Evolutionary conservation across 2,888 invertebrate genomes (phyloP), one percentile per base, ranked within the genome.

Genomic region (Lithosia quadra): DNA sequence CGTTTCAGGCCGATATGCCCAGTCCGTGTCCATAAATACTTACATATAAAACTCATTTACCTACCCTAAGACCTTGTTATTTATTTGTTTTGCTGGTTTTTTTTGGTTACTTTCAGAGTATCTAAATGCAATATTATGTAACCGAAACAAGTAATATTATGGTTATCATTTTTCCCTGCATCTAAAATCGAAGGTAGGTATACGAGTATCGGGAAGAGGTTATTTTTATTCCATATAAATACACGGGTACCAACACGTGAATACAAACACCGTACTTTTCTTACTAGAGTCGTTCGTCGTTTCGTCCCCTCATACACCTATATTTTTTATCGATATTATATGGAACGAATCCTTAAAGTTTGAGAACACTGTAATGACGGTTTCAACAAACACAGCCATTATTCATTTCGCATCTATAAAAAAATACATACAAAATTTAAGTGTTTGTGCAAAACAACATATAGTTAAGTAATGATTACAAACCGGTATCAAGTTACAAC

Each of bases 351-450:
- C 79, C 81, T 83, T 76, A 74, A 82, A 88, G 86, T 87, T 86
- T 77, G 76, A 80, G 80, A 88, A 85, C 84, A 86, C 87, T 86
- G 86, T 80, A 78, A 80, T 82, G 28, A 83, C 78, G 82, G 81
- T 81, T 68, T 80, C 78, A 79, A 90, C 90, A 91, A 91, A 90
- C 91, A 90, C 76, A 84, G 69, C 87, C 74, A 88, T 90, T 88
- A 90, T 82, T 71, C 60, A 66, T 80, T 75, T 82, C 78, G 74
- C 71, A 82, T 84, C 82, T 76, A 75, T 75, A 49, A 13, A 84
- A 86, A 88, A 88, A 87, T 85, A 86, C 80, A 72, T n/a, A 61
- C 18, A 13, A 33, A 15, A 8, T 55, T 33, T 13, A 21, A 15
- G 22, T 21, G 28, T 28, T 22, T 49, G 1, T 11, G n/a, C 18